A percentile compares a stretch with the other conserved stretches of the same genome.
Conservation (phyloP, 2,888 invertebrate genomes). For the Pantelozetes paolii region DNA sequence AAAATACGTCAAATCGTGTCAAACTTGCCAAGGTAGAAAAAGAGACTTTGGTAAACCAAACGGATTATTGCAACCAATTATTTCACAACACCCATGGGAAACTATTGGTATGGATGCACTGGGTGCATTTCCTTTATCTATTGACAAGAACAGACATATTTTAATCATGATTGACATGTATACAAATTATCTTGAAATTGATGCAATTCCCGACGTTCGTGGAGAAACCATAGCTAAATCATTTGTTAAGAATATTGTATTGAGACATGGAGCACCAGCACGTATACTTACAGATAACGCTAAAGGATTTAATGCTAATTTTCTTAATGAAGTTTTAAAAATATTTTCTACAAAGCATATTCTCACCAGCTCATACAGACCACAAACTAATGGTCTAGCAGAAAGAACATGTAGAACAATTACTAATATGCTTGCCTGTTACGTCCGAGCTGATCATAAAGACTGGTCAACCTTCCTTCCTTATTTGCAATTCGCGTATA, state of each 20-base stretch:
- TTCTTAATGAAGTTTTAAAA: neutral
- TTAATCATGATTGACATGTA: neutral
- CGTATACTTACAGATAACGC: neutral
- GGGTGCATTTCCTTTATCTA: neutral
- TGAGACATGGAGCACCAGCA: neutral
- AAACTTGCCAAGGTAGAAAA: neutral
- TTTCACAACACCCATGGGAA: neutral
- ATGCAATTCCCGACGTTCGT: neutral
- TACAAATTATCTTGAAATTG: neutral
- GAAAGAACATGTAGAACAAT: conserved; percentile 46
- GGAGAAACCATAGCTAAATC: neutral
- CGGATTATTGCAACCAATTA: neutral
- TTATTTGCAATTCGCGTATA: conserved; percentile 45
- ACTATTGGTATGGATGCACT: neutral
- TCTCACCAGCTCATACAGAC: conserved; percentile 44
- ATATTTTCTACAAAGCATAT: conserved; percentile 7
- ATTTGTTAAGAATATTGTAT: neutral
- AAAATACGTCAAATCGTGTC: neutral
- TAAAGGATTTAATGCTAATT: neutral
- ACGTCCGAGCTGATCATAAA: conserved; percentile 39
- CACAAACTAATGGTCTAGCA: conserved; percentile 44
- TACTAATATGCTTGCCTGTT: conserved; percentile 44
- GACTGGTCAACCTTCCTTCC: conserved; percentile 46
- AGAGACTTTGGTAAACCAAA: neutral
- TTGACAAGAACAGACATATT: neutral